Conservation (phyloP, 2,888 invertebrate species). For the Cheiracanthium punctorium region DNA sequence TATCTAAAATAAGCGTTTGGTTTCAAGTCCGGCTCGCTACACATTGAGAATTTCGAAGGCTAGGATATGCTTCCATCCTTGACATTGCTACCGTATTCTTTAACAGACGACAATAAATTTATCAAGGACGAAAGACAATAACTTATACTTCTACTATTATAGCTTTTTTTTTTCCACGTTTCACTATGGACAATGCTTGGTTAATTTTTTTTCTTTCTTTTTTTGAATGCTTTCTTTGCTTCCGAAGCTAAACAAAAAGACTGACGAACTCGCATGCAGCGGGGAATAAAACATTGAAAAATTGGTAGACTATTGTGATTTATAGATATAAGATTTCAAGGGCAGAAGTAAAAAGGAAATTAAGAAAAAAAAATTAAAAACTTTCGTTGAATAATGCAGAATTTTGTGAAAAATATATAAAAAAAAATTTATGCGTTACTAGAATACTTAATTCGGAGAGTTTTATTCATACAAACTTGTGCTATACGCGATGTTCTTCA, state of each 20-base stretch:
- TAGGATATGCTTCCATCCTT: conserved; percentile 25
- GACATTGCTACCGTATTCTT: conserved; percentile 54
- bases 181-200: not conserved
- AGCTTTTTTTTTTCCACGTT: conserved; percentile 12
- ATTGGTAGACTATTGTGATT: no score
- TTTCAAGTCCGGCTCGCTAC: not conserved
- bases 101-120: conserved; percentile 41
- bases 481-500: no score
- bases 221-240: not conserved
- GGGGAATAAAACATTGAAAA: not conserved
- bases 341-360: no score
- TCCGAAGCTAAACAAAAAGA: not conserved
- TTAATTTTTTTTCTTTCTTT: conserved; percentile 2
- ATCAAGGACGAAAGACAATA: conserved; percentile 50
- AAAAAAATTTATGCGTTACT: no score
- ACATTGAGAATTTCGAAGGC: not conserved
- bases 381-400: no score
- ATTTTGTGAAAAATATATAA: no score
- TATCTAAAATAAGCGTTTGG: no score
- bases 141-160: not conserved
- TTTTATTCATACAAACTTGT: no score
- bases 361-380: no score
- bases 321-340: no score
- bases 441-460: no score
- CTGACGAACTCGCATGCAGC: not conserved